Conservation (phyloP, 2,888 invertebrate genomes). For the Chrysina gloriosa region DNA sequence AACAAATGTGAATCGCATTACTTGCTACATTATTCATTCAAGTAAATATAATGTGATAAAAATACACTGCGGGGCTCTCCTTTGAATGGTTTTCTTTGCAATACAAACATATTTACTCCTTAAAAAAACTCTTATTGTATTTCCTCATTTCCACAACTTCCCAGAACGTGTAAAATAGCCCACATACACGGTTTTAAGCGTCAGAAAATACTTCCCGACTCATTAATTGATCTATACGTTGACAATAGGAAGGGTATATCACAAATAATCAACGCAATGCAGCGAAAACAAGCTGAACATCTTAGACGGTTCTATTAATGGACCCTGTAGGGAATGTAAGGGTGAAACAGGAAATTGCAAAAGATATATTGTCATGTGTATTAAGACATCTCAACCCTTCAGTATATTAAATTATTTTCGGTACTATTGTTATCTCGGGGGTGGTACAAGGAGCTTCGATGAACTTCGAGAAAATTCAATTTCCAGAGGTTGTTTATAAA, state of each 20-base stretch:
- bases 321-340: slow-evolving; percentile 38
- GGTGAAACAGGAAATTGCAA: slow-evolving; percentile 62
- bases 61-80: slow-evolving; percentile 45
- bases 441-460: slow-evolving; percentile 17
- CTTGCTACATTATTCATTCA: slow-evolving; percentile 60
- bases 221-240: background rate
- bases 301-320: slow-evolving; percentile 29
- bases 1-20: slow-evolving; percentile 66
- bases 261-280: too few relatives aligned
- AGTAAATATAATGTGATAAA: slow-evolving; percentile 54
- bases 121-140: too few relatives aligned
- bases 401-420: slow-evolving; percentile 42
- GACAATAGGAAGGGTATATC: too few relatives aligned
- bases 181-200: background rate
- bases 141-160: too few relatives aligned
- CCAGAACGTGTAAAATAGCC: too few relatives aligned
- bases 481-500: slow-evolving; percentile 30
- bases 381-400: slow-evolving; percentile 57
- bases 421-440: slow-evolving; percentile 32
- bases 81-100: slow-evolving; percentile 14
- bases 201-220: background rate
- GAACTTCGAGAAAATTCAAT: slow-evolving; percentile 20
- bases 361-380: slow-evolving; percentile 63
- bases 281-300: slow-evolving; percentile 6
- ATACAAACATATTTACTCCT: too few relatives aligned